Conservation (phyloP, 2,888 invertebrate genomes). For the Agriopis leucophaearia region DNA sequence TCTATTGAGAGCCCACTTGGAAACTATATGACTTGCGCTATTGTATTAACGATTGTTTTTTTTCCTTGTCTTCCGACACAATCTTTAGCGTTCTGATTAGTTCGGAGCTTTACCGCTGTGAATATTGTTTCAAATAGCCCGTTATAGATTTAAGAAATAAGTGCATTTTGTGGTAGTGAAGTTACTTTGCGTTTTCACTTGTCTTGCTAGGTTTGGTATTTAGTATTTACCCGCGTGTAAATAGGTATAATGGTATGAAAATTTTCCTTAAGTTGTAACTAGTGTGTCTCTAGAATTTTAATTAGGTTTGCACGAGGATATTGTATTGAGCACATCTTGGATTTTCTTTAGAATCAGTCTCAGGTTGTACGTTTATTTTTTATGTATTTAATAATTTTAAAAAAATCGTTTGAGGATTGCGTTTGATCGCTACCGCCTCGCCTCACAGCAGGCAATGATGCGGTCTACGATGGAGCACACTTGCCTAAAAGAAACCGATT, state of each 20-base stretch:
- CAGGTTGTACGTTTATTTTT: background rate
- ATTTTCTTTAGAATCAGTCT: too few relatives aligned
- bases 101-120: slow-evolving; percentile 81
- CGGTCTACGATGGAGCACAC: too few relatives aligned
- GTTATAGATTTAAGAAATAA: slow-evolving; percentile 64
- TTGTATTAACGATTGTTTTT: slow-evolving; percentile 82
- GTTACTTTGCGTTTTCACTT: slow-evolving; percentile 10
- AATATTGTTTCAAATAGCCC: slow-evolving; percentile 77
- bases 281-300: slow-evolving; percentile 16
- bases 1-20: slow-evolving; percentile 76
- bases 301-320: background rate
- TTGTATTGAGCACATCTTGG: too few relatives aligned
- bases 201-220: slow-evolving; percentile 16
- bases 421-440: too few relatives aligned
- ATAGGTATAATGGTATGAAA: background rate
- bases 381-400: too few relatives aligned
- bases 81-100: slow-evolving; percentile 86
- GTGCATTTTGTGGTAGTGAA: slow-evolving; percentile 29
- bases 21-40: slow-evolving; percentile 84
- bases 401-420: too few relatives aligned
- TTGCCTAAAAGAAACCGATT: too few relatives aligned
- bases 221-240: slow-evolving; percentile 27
- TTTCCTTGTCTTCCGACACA: slow-evolving; percentile 84
- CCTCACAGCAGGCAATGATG: too few relatives aligned
- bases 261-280: slow-evolving; percentile 23